Evolutionary conservation across 2,797 vertebrate species (phyloP).

Genomic region (Saxicola maurus): DNA sequence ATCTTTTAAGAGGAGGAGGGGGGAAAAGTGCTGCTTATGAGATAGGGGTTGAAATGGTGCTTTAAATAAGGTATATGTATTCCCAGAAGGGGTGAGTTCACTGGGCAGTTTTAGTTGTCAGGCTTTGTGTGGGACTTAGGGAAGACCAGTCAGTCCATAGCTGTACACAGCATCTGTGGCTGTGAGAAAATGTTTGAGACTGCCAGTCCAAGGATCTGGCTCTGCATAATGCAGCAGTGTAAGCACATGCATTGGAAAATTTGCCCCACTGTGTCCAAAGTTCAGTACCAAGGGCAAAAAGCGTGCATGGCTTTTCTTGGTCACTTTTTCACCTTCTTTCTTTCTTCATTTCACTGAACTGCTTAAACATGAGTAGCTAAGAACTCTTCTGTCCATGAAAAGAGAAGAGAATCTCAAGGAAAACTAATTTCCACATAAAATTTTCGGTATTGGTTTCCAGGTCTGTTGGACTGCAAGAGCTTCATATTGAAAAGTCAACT

Average conservation of each 20-base stretch:
- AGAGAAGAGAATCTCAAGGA: not conserved
- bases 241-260: not conserved
- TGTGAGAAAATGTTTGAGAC: not conserved
- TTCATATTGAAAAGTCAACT: not conserved
- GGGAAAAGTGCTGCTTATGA: not conserved
- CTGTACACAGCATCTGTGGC: no score
- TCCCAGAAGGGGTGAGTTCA: not conserved
- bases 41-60: not conserved
- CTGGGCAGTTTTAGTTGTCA: not conserved
- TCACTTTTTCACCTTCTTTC: not conserved
- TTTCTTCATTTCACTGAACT: not conserved
- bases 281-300: not conserved
- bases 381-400: not conserved
- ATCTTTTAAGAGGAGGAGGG: accelerated
- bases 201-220: not conserved
- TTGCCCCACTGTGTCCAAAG: not conserved
- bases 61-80: not conserved
- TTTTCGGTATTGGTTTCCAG: not conserved
- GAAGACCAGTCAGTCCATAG: accelerated
- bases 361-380: not conserved
- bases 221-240: not conserved
- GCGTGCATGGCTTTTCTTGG: not conserved
- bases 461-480: not conserved
- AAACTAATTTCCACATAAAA: not conserved
- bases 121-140: not conserved